These are phyloP conservation scores for Thymelicus acteon DNA, from an alignment of 2,888 invertebrate species.

Conservation along the genomic window DNA sequence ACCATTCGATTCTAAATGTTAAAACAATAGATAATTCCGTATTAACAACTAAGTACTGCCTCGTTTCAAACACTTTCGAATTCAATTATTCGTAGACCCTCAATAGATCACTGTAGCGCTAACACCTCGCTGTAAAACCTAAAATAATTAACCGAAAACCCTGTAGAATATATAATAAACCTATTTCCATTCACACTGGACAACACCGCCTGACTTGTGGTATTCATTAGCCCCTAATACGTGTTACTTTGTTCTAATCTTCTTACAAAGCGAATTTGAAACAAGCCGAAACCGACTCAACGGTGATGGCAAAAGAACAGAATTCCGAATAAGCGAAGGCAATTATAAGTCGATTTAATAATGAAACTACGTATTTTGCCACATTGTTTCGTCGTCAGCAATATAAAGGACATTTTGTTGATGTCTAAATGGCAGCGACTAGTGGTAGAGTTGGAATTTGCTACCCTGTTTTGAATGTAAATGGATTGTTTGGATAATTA, in stretches of 20 bases:
- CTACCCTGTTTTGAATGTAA: constrained; percentile 4
- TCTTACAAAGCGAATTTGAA: constrained; percentile 56
- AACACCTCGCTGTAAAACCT: constrained; percentile 32
- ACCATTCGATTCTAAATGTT: too few species aligned
- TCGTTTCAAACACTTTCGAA: background rate
- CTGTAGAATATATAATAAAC: constrained; percentile 40
- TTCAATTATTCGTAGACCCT: constrained; percentile 5
- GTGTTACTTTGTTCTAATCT: constrained; percentile 79
- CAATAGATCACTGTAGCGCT: constrained; percentile 15
- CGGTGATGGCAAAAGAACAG: constrained; percentile 41
- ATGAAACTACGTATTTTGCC: constrained; percentile 64
- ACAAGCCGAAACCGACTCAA: constrained; percentile 49
- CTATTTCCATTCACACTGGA: constrained; percentile 45
- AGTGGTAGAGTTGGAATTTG: constrained; percentile 26
- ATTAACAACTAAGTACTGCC: too few species aligned
- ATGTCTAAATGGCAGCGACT: constrained; percentile 57
- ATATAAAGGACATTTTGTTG: constrained; percentile 69
- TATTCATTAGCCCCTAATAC: constrained; percentile 80
- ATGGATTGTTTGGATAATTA: constrained; percentile 8
- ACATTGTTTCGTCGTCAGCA: constrained; percentile 69
- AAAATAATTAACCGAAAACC: constrained; percentile 41
- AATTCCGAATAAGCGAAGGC: constrained; percentile 40
- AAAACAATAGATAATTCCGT: too few species aligned
- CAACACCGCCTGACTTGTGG: constrained; percentile 68
- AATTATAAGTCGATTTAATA: constrained; percentile 70